phyloP scores from a whole-genome alignment of 64 coral and sea anemone genomes.

The Porites lutea region DNA sequence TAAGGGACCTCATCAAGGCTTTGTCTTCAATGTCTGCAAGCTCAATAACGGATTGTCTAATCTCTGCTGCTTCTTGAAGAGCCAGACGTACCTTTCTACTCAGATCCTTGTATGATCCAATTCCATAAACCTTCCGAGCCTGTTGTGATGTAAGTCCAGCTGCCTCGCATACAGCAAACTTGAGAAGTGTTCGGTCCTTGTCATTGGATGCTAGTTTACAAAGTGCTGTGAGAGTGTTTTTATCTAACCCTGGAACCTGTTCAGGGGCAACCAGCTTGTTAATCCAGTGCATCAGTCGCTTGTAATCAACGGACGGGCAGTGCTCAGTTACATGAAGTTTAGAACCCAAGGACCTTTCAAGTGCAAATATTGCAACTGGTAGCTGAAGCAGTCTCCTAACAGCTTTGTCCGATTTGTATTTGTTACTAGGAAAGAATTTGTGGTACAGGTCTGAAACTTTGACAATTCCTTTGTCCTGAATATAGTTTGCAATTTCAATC shows the following conservation, averaged over 20 bases:
- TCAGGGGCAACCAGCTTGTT: slow-evolving; percentile 48
- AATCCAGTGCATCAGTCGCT: slow-evolving; percentile 50
- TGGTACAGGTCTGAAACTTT: slow-evolving; percentile 43
- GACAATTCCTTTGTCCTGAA: slow-evolving; percentile 30
- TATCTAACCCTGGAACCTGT: slow-evolving; percentile 27
- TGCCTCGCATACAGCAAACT: slow-evolving; percentile 46
- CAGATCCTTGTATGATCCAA: slow-evolving; percentile 24
- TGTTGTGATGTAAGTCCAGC: slow-evolving; percentile 19
- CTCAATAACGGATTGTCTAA: slow-evolving; percentile 5
- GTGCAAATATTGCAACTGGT: slow-evolving; percentile 47
- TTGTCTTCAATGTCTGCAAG: slow-evolving; percentile 39
- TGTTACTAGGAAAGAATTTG: slow-evolving; percentile 35
- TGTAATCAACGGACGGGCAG: slow-evolving; percentile 47
- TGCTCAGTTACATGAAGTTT: slow-evolving; percentile 33
- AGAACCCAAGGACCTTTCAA: slow-evolving; percentile 21
- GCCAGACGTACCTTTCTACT: slow-evolving; percentile 18
- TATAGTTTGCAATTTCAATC: slow-evolving; percentile 34
- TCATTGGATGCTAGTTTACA: slow-evolving; percentile 64
- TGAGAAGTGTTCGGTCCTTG: slow-evolving; percentile 38
- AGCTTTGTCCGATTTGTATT: slow-evolving; percentile 51
- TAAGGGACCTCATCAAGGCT: slow-evolving; percentile 15
- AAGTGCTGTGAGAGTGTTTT: slow-evolving; percentile 55
- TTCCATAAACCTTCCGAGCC: slow-evolving; percentile 59
- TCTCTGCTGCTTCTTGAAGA: slow-evolving; percentile 41
- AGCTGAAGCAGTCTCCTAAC: slow-evolving; percentile 68